Base-by-base conservation (phyloP, 53 echinoderm and acorn worm genomes). In the Echinarachnius parma region DNA sequence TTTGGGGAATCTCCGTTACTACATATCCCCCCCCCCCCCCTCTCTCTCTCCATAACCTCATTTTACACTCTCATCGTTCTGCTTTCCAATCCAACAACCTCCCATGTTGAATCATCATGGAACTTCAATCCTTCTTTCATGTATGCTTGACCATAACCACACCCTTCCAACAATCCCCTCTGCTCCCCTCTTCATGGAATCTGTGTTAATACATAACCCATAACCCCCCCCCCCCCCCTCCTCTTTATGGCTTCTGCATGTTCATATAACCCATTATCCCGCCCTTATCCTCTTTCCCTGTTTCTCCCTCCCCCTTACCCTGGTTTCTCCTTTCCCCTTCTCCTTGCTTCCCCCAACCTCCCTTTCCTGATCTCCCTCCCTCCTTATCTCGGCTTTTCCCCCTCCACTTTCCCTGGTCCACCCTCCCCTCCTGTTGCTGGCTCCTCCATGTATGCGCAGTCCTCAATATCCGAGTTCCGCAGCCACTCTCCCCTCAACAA, bases 401-500 rank as follows among this genome's bases (percentile, higher is more conserved):
- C 34, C 32, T 33, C 34, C 72, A n/a, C 25, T 53, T 31, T 69
- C 33, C 44, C 25, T 48, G 22, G 22, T 2, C 30, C 68, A 9
- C 42, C 13, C 7, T 39, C 13, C 13, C 42, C 13, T 13, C 13
- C 7, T 39, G 7, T 39, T 39, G 7, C 52, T 19, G 14, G 4
- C 52, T 50, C 11, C 19, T 28, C 18, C 58, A 5, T 28, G 3
- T 21, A 21, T 22, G 4, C 15, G 14, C 31, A 72, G 74, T 72
- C 74, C 5, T 72, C 74, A 9, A 54, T 72, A 7, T 25, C 7
- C 19, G 74, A 72, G 36, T 54, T 72, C 55, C 74, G 74, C 28
- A 72, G 33, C 27, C 74, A 57, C 28, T 14, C 74, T 57, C 55
- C 74, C 57, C 42, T 72, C 39, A 72, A 72, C 74, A 72, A 72